Evolutionary conservation across 2,113 vertebrate genomes (phyloP), one percentile per base, ranked within the genome.

Genomic region (Acinonyx jubatus): DNA sequence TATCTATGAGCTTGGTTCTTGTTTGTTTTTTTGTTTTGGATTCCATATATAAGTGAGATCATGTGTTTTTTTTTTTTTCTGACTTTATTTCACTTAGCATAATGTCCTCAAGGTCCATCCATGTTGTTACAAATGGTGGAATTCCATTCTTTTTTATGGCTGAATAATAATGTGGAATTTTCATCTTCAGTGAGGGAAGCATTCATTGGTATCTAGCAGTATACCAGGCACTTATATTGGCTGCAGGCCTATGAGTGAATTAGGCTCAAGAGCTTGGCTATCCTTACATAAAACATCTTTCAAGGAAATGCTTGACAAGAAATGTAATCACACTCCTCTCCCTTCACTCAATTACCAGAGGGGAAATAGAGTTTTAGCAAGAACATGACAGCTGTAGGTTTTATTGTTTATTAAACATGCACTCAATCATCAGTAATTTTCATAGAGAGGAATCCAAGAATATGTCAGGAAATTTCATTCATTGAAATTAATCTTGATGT

Each of bases 271-370:
- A 71, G 41, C 15, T 84, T 80, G 52, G 19, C 11, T 88, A 41
- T 81, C 83, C 79, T 97, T 79, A 29, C n/a, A 31, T 97, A 87
- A 98, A 98, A 96, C 63, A 91, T 71, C 31, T 63, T 95, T 92
- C 38, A 71, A 14, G 31, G 36, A 55, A 97, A 95, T 50, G 27
- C 41, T 15, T 41, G 92, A 84, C 90, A 97, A 14, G 55, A 97
- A 90, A 31, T 90, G 19, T 92, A 94, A 89, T 78, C 73, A 68
- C 7, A 90, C 33, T 97, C 81, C 14, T 97, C 11, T 92, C 61
- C 50, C 52, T 14, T 97, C 87, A 92, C 79, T 23, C 27, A 88
- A 27, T 85, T 94, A 76, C 3, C 78, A 19, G 45, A 81, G 48
- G 86, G 65, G 10, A 96, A 97, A 96, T 83, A 1, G 45, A 96